These are phyloP conservation scores for Kuschelorhynchus macadamiae DNA, from an alignment of 2,888 invertebrate species.

Conservation along the genomic window DNA sequence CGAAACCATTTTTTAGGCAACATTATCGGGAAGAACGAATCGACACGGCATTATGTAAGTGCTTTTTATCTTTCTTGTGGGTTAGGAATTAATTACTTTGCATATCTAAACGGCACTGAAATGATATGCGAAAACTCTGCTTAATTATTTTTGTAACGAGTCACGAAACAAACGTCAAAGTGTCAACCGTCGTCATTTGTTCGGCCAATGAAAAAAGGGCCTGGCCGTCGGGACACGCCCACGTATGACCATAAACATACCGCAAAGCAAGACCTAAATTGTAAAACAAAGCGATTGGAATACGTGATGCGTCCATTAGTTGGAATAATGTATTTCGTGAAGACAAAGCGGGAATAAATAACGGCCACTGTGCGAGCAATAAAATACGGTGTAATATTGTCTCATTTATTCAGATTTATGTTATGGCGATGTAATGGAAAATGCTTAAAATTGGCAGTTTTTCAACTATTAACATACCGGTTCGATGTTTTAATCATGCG, in stretches of 20 bases:
- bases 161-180: constrained; percentile 34
- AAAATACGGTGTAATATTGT: constrained; percentile 16
- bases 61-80: too few relatives aligned
- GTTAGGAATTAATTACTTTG: too few relatives aligned
- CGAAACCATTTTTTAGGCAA: too few relatives aligned
- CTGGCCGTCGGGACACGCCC: constrained; percentile 21
- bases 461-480: neutral
- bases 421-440: constrained; percentile 3
- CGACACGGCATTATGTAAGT: too few relatives aligned
- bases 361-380: neutral
- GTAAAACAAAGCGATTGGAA: constrained; percentile 32
- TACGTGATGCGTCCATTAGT: constrained; percentile 27
- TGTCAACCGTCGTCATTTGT: constrained; percentile 40
- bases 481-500: neutral
- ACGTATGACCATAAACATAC: constrained; percentile 35
- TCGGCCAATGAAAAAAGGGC: constrained; percentile 27
- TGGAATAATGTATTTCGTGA: constrained; percentile 24
- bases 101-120: neutral
- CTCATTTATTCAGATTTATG: constrained; percentile 12
- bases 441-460: neutral
- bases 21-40: too few relatives aligned
- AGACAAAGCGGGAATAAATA: constrained; percentile 17
- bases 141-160: constrained; percentile 23
- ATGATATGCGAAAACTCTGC: constrained; percentile 19
- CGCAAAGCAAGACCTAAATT: constrained; percentile 30